Base-by-base conservation (phyloP, 2,797 vertebrate species). In the Aulostomus chinensis region DNA sequence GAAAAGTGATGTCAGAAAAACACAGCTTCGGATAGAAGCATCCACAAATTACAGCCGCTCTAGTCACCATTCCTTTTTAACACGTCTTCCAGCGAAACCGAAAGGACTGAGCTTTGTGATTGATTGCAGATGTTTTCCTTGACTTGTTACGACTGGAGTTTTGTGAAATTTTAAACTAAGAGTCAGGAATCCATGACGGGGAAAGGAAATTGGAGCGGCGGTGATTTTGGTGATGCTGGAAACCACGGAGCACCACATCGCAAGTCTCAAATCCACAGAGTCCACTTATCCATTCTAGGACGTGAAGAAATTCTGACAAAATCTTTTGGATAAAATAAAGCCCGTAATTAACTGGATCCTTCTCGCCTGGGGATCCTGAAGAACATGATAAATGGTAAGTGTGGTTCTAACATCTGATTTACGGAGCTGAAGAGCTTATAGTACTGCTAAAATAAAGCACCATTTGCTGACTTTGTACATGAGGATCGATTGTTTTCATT, bases 371-470 rank as follows among this genome's bases (percentile, higher is more conserved):
- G 48, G 84, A 56, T 72, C 79, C 79, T 31, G 48, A 67, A 83
- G 63, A 82, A 74, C 68, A 81, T 89, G 88, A 88, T 89, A 86
- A 91, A 92, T 91, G 91, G 90, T 91, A 67, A 66, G 86, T 66
- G 29, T 9, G 13, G 9, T 4, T 52, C 37, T n/a, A 3, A 37
- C 13, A 13, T 39, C 10, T 37, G 30, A 29, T 53, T 74, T 64
- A 55, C 49, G 61, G 56, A 52, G 3, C 11, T 12, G 2, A 10
- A 20, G 16, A 22, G 22, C 46, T 9, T 7, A 6, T n/a, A 2
- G 2, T 24, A n/a, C n/a, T n/a, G n/a, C n/a, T n/a, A n/a, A n/a
- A n/a, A n/a, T n/a, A n/a, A n/a, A n/a, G n/a, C n/a, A n/a, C n/a
- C n/a, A n/a, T n/a, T n/a, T n/a, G n/a, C n/a, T n/a, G n/a, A n/a